Evolutionary conservation across 2,888 invertebrate genomes (phyloP).

Genomic region (Allacma fusca): DNA sequence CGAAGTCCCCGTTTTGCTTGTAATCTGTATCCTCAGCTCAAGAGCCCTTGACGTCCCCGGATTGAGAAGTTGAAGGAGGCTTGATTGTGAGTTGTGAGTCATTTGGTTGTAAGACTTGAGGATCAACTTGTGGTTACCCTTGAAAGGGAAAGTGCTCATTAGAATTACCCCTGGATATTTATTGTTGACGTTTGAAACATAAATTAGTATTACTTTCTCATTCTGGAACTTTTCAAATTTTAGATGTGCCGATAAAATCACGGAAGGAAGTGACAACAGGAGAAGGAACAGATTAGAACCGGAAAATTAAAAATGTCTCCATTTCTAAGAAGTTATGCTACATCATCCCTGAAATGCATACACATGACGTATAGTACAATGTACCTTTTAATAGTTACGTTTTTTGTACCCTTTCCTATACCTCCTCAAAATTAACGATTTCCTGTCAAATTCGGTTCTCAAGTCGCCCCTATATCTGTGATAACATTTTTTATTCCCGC

Average conservation of each 20-base stretch:
- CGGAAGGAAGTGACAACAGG: conserved; percentile 30
- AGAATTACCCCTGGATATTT: conserved; percentile 13
- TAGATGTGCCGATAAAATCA: not conserved
- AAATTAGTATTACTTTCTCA: conserved; percentile 25
- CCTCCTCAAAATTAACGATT: no score
- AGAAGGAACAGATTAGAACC: not conserved
- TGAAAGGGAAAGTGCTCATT: conserved; percentile 30
- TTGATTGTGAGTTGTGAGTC: not conserved
- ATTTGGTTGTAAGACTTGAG: not conserved
- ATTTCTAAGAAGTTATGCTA: no score
- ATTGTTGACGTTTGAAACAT: not conserved
- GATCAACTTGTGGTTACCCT: conserved; percentile 18
- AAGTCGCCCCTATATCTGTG: no score
- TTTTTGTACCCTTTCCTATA: no score
- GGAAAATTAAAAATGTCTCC: no score
- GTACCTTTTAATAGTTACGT: no score
- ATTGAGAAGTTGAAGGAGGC: not conserved
- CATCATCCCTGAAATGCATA: no score
- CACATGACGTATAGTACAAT: no score
- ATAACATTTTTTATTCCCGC: no score
- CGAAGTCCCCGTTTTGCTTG: not conserved
- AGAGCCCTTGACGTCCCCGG: not conserved
- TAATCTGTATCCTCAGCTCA: not conserved
- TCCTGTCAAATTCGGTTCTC: no score
- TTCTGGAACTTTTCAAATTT: not conserved